These are phyloP conservation scores for Tinamus guttatus DNA, from an alignment of 2,113 vertebrate species.

Conservation along the genomic window DNA sequence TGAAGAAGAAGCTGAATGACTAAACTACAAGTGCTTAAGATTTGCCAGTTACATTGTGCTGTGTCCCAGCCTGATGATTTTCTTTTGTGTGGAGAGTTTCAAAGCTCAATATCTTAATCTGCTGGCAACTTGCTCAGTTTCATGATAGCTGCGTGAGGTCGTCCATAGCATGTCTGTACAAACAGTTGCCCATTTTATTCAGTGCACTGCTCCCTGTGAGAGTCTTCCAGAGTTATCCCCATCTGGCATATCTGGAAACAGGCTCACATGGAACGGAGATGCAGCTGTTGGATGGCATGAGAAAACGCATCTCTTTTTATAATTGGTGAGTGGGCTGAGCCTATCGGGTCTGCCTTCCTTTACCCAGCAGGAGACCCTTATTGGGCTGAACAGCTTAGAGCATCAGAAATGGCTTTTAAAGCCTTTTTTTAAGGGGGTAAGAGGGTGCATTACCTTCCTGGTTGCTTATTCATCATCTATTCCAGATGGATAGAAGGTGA, in stretches of 20 bases:
- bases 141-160: not conserved
- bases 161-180: not conserved
- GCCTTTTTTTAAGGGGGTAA: too few species aligned
- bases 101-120: not conserved
- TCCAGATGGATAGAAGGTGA: conserved; percentile 51
- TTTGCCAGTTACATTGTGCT: not conserved
- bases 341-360: not conserved
- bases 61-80: not conserved
- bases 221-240: not conserved
- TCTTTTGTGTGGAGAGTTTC: not conserved
- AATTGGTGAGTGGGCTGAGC: not conserved
- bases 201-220: not conserved
- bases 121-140: conserved; percentile 13
- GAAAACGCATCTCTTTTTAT: not conserved
- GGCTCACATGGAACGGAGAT: not conserved
- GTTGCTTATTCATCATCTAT: not conserved
- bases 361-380: not conserved
- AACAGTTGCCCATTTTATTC: conserved; percentile 8
- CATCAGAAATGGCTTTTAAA: not conserved
- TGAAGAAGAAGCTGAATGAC: conserved; percentile 40
- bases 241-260: not conserved
- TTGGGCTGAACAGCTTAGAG: not conserved
- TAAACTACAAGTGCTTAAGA: conserved; percentile 28
- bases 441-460: not conserved
- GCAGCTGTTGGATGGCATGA: not conserved